Evolutionary conservation across 2,113 vertebrate genomes (phyloP).

Genomic region (Macrotis lagotis): DNA sequence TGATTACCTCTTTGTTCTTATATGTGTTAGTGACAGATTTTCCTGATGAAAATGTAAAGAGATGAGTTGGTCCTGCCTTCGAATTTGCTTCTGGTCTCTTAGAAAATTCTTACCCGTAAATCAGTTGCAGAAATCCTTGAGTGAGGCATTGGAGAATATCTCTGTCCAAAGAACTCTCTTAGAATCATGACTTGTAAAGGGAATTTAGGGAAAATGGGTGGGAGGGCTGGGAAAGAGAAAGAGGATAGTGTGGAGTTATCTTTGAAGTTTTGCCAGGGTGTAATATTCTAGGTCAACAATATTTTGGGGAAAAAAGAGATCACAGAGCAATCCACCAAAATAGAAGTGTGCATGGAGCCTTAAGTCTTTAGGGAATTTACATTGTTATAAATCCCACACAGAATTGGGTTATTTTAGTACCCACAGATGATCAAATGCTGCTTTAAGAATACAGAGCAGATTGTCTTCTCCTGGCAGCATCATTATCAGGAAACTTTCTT

Average conservation of each 20-base stretch:
- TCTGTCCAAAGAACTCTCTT: constrained; percentile 26
- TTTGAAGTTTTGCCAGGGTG: neutral
- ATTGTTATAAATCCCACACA: constrained; percentile 35
- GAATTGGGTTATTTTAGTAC: constrained; percentile 28
- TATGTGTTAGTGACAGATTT: neutral
- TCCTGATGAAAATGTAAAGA: neutral
- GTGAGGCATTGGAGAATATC: neutral
- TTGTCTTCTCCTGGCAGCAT: neutral
- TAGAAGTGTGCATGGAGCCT: constrained; percentile 33
- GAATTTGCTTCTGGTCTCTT: neutral
- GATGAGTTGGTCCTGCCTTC: neutral
- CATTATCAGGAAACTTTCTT: neutral
- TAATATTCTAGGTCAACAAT: constrained; percentile 35
- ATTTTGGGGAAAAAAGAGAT: neutral
- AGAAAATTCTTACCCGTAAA: neutral
- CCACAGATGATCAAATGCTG: constrained; percentile 21
- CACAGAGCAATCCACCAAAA: constrained; percentile 16
- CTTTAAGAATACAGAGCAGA: neutral
- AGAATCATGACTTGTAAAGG: neutral
- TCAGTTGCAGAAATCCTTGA: neutral
- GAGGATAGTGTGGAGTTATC: neutral
- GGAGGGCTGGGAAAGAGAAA: neutral
- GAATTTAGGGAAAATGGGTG: neutral
- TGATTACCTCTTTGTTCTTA: neutral
- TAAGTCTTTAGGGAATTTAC: constrained; percentile 1